These are phyloP conservation scores for Brenthis ino DNA, from an alignment of 2,888 invertebrate species.

Conservation along the genomic window DNA sequence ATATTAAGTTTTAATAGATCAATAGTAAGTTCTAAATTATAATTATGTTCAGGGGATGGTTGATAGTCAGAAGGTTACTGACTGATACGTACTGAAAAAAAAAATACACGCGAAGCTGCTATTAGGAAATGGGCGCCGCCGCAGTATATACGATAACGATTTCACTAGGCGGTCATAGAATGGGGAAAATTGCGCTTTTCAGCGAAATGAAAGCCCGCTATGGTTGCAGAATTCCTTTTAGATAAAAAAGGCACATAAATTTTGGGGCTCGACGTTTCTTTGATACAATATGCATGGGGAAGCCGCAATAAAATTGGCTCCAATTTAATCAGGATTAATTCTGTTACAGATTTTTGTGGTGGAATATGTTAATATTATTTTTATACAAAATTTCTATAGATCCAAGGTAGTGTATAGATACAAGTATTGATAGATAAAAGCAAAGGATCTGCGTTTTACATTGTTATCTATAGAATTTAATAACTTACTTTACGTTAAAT, in stretches of 20 bases:
- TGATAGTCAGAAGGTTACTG: conserved; percentile 49
- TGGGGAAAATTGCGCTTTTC: conserved; percentile 79
- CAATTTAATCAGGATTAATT: conserved; percentile 37
- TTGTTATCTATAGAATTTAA: too few relatives aligned
- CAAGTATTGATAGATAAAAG: too few relatives aligned
- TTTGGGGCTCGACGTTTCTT: conserved; percentile 45
- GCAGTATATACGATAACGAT: conserved; percentile 73
- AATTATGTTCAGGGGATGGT: conserved; percentile 46
- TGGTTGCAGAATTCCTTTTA: conserved; percentile 64
- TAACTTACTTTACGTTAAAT: too few relatives aligned
- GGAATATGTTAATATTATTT: background rate
- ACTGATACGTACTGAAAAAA: conserved; percentile 58
- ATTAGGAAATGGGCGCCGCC: conserved; percentile 77
- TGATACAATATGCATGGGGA: conserved; percentile 55
- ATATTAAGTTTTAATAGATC: too few relatives aligned
- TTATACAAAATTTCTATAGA: background rate
- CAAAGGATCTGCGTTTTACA: too few relatives aligned
- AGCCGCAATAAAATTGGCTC: conserved; percentile 54
- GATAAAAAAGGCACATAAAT: conserved; percentile 59
- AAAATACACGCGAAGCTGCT: conserved; percentile 75
- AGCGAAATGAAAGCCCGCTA: conserved; percentile 71
- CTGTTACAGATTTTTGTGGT: background rate
- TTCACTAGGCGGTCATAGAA: conserved; percentile 73
- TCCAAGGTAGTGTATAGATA: background rate
- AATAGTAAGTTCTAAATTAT: background rate